Conservation (phyloP, 1,140 invertebrate species). For the Scaptodrosophila lebanonensis region DNA sequence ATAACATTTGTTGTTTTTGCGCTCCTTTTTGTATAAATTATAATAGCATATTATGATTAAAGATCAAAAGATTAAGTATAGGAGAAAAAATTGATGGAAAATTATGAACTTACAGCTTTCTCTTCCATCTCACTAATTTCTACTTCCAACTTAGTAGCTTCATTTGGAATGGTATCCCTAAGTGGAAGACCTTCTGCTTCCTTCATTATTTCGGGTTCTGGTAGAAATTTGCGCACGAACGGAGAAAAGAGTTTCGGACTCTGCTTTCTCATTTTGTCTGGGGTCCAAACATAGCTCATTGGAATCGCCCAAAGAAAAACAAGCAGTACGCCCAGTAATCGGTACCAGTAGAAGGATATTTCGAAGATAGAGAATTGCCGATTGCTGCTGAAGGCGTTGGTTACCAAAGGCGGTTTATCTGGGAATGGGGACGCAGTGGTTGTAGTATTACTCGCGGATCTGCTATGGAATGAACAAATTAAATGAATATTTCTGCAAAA, state of each 20-base stretch:
- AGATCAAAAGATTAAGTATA: too few species aligned
- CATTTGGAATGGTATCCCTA: background rate
- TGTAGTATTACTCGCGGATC: conserved; percentile 5
- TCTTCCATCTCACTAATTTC: conserved; percentile 9
- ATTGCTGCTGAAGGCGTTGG: conserved; percentile 55
- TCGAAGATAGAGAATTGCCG: conserved; percentile 79
- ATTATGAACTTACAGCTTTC: too few species aligned
- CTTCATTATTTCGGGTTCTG: background rate
- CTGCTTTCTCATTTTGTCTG: conserved; percentile 31
- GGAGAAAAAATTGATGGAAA: too few species aligned
- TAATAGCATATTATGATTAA: too few species aligned
- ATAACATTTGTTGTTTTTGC: too few species aligned
- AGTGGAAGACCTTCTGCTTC: conserved; percentile 55
- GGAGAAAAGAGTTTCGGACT: conserved; percentile 56
- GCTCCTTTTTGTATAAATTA: too few species aligned
- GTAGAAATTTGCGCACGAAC: conserved; percentile 47
- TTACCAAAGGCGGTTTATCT: conserved; percentile 21
- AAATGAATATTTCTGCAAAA: background rate
- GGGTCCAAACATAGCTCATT: conserved; percentile 66
- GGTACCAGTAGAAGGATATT: conserved; percentile 82
- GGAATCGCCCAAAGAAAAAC: conserved; percentile 81
- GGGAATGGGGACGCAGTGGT: background rate
- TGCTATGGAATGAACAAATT: conserved; percentile 14
- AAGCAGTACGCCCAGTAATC: conserved; percentile 80
- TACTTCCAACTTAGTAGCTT: conserved; percentile 11